Base-by-base conservation (phyloP, 2,888 invertebrate species). In the Eupithecia vulgata region DNA sequence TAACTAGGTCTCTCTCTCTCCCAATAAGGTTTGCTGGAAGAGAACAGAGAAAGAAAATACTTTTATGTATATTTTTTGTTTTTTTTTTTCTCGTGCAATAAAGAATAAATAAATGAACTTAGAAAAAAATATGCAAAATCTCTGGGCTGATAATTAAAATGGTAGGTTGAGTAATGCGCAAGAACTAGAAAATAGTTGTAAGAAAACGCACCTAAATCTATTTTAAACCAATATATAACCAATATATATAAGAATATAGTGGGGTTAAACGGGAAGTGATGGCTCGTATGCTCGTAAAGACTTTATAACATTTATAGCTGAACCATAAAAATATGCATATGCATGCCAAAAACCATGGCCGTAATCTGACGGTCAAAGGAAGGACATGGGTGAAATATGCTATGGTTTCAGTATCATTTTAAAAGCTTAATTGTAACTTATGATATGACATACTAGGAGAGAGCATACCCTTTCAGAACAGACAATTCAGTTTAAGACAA, bases 241-340 rank as follows among this genome's bases (percentile, higher is more conserved):
- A n/a, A n/a, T n/a, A n/a, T n/a, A n/a, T n/a, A n/a, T n/a, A 37
- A 64, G 37, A 37, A 21, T 52, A 52, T 52, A 13, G 1, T 25
- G 25, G 4, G 64, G n/a, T 35, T 37, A 30, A 68, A 37, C 25
- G 40, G 15, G 59, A 61, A 59, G n/a, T 61, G 42, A n/a, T 62
- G 42, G 34, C 68, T 69, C 59, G 30, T 61, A 30, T 42, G 61
- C 68, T 30, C 40, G 25, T 40, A 59, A 42, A 65, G 64, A 40
- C 1, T 65, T 64, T 59, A 57, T 57, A 68, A 37, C 4, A 12
- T 57, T 67, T 67, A 59, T 25, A 40, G 68, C 37, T 17, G 34
- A 61, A 68, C 45, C n/a, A 45, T 69, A 68, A 65, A 42, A 66
- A 21, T 59, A 71, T 34, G 42, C 57, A 59, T 42, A 42, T 59